Conservation (phyloP, 2,888 invertebrate genomes). For the Chromoteleia sp. region DNA sequence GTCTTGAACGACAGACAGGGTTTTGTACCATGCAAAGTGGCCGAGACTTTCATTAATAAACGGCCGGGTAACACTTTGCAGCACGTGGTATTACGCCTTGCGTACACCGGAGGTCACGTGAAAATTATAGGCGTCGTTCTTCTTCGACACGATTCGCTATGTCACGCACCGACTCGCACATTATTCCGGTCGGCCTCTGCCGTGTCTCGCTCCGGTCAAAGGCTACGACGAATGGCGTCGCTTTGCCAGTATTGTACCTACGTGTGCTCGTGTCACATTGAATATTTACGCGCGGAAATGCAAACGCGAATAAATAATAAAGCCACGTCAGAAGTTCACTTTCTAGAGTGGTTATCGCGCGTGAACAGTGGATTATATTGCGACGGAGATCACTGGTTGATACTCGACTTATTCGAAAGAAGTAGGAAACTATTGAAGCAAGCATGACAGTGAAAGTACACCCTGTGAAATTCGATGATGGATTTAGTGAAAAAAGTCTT, state of each 20-base stretch:
- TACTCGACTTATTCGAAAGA: background rate
- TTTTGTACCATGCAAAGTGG: slow-evolving; percentile 64
- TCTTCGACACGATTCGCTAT: slow-evolving; percentile 49
- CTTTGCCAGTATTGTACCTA: slow-evolving; percentile 44
- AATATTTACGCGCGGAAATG: slow-evolving; percentile 49
- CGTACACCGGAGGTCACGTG: slow-evolving; percentile 54
- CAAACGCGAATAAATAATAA: slow-evolving; percentile 52
- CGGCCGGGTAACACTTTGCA: slow-evolving; percentile 69
- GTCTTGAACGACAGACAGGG: slow-evolving; percentile 17
- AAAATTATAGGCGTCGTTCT: slow-evolving; percentile 60
- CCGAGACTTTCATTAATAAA: slow-evolving; percentile 75
- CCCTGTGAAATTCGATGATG: no score
- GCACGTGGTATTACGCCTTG: slow-evolving; percentile 60
- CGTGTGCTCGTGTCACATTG: slow-evolving; percentile 42
- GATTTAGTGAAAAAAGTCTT: no score
- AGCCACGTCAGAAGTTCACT: slow-evolving; percentile 6
- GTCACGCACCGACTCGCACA: slow-evolving; percentile 56
- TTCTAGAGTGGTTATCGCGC: slow-evolving; percentile 26
- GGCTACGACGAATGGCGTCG: slow-evolving; percentile 45
- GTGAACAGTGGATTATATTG: slow-evolving; percentile 8
- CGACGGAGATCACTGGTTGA: background rate
- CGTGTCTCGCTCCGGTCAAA: slow-evolving; percentile 38
- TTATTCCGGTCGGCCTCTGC: slow-evolving; percentile 26
- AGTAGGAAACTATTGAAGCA: background rate
- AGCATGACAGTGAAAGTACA: no score